Conservation (phyloP, 2,888 invertebrate genomes). For the Andrena haemorrhoa region DNA sequence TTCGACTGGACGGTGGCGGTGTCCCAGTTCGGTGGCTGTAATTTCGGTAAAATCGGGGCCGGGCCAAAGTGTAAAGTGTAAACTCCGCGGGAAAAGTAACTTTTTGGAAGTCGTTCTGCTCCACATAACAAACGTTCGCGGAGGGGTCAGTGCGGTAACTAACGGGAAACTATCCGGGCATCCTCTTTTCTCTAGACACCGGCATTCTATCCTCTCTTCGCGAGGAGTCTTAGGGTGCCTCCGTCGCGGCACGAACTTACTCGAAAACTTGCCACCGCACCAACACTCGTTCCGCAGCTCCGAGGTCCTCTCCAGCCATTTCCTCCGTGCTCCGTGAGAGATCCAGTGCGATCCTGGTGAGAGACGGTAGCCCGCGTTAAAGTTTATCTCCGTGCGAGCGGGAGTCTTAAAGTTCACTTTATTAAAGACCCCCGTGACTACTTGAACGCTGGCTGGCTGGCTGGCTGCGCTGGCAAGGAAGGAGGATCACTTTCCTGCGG, state of each 20-base stretch:
- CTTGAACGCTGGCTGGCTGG: slow-evolving; percentile 57
- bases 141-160: slow-evolving; percentile 68
- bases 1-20: slow-evolving; percentile 11
- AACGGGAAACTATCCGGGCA: slow-evolving; percentile 66
- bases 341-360: slow-evolving; percentile 50
- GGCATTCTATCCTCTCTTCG: slow-evolving; percentile 28
- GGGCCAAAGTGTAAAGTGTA: slow-evolving; percentile 52
- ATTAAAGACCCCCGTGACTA: slow-evolving; percentile 77
- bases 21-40: slow-evolving; percentile 32
- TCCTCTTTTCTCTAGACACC: slow-evolving; percentile 56
- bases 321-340: slow-evolving; percentile 34
- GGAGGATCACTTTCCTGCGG: slow-evolving; percentile 63
- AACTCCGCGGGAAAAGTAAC: slow-evolving; percentile 64
- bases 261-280: slow-evolving; percentile 74
- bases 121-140: slow-evolving; percentile 73
- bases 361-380: slow-evolving; percentile 74
- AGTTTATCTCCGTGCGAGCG: slow-evolving; percentile 77
- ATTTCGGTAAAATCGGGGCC: slow-evolving; percentile 53
- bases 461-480: slow-evolving; percentile 19
- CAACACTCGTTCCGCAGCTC: slow-evolving; percentile 41
- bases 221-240: slow-evolving; percentile 37
- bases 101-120: slow-evolving; percentile 69
- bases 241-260: slow-evolving; percentile 68
- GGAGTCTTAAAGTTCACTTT: slow-evolving; percentile 80
- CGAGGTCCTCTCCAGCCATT: slow-evolving; percentile 46